These are phyloP conservation scores for Andrena flavipes DNA, from an alignment of 2,888 invertebrate species.

Conservation along the genomic window DNA sequence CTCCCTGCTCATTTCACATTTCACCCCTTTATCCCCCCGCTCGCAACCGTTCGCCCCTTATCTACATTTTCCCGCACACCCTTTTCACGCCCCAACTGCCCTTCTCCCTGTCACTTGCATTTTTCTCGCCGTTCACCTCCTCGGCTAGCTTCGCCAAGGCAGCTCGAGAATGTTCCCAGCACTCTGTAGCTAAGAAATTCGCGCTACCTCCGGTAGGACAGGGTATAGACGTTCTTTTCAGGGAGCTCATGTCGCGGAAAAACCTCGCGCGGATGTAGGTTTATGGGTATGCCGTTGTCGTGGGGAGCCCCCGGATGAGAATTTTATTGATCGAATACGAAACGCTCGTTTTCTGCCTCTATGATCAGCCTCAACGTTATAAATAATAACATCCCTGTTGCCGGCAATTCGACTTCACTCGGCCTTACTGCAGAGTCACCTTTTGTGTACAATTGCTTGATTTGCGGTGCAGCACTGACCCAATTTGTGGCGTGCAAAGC, in stretches of 20 bases:
- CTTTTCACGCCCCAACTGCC: constrained; percentile 1
- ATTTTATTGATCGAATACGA: constrained; percentile 33
- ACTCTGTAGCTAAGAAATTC: constrained; percentile 12
- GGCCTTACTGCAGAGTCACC: not conserved
- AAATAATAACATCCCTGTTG: constrained; percentile 26
- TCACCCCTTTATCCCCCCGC: not conserved
- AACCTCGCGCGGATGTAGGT: constrained; percentile 46
- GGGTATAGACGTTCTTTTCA: constrained; percentile 36
- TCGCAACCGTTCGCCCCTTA: not conserved
- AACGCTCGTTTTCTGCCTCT: not conserved
- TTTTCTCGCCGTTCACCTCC: constrained; percentile 9
- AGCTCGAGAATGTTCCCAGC: constrained; percentile 1
- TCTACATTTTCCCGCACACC: constrained; percentile 2
- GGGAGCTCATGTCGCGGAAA: constrained; percentile 11
- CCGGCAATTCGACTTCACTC: constrained; percentile 18
- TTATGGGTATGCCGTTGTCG: constrained; percentile 41
- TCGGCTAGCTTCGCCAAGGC: not conserved
- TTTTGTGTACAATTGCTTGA: not conserved
- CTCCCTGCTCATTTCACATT: constrained; percentile 10
- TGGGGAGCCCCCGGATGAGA: constrained; percentile 25
- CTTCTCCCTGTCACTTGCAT: constrained; percentile 14
- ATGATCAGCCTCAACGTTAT: constrained; percentile 2
- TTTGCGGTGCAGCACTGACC: not conserved
- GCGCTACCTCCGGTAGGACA: constrained; percentile 17
- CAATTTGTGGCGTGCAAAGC: not conserved